Evolutionary conservation across 2,113 vertebrate genomes (phyloP), one percentile per base, ranked within the genome.

Genomic region (Prionailurus bengalensis): DNA sequence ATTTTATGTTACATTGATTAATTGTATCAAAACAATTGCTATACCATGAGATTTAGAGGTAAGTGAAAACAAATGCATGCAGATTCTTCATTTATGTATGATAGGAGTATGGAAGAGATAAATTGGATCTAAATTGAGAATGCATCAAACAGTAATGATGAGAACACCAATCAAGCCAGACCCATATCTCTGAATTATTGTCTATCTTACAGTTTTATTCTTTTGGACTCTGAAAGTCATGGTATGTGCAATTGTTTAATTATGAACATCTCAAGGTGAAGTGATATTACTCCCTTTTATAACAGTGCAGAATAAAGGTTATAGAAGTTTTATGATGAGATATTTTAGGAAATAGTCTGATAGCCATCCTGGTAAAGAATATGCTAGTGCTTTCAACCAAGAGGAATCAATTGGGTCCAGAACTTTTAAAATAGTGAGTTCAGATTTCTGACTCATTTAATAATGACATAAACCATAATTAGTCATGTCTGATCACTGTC

Each of bases 291-390:
- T 65, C 1, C 2, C 33, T 76, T 95, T 53, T 61, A 70, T 68
- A 39, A 9, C 31, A 76, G 21, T 51, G 23, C 1, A 84, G 11
- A 68, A 89, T 51, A 89, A 81, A 12, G 5, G 16, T 48, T 45
- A 55, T 45, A 15, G 17, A 27, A 79, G 7, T 33, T 74, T 83
- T 92, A 74, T 89, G 10, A 74, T 89, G 36, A 95, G 55, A 81
- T 85, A 19, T 78, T 68, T 48, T 89, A 81, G 71, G n/a, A 84
- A 87, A 25, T 88, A 21, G 42, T 96, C 9, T 95, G 63, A n/a
- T 45, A 74, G 1, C 2, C 4, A 65, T 73, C 4, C 7, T 42
- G 8, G 21, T 70, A 92, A 84, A 87, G 29, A 84, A n/a, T n/a
- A 70, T 45, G 9, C 17, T 92, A 82, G 10, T 19, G 17, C 63